Evolutionary conservation across 2,888 invertebrate species (phyloP).

Genomic region (Mesoligia furuncula): DNA sequence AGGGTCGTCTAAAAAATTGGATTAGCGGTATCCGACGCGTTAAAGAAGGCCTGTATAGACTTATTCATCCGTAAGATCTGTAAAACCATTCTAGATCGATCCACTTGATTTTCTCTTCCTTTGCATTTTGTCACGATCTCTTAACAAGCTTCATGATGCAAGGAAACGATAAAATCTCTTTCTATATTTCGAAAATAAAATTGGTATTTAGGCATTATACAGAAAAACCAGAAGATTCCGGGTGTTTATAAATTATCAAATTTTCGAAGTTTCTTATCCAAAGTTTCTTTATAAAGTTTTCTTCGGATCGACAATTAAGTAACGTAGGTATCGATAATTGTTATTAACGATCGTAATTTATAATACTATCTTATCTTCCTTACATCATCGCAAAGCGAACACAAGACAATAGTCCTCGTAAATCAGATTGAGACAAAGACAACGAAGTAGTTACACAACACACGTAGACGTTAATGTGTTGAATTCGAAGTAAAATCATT

Average conservation of each 20-base stretch:
- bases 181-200: neutral
- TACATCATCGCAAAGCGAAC: constrained; percentile 32
- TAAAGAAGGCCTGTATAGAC: constrained; percentile 16
- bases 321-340: constrained; percentile 7
- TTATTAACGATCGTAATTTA: neutral
- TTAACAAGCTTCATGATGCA: constrained; percentile 20
- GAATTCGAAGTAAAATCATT: constrained; percentile 30
- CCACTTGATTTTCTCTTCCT: constrained; percentile 31
- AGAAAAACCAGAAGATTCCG: neutral
- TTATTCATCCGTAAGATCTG: constrained; percentile 43
- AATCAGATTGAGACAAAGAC: constrained; percentile 42
- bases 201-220: neutral
- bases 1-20: constrained; percentile 6
- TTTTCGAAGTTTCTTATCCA: neutral
- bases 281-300: constrained; percentile 2
- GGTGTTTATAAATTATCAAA: neutral
- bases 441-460: constrained; percentile 4
- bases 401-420: constrained; percentile 46
- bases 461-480: constrained; percentile 30
- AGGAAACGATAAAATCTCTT: constrained; percentile 17
- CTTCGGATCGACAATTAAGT: neutral
- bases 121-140: constrained; percentile 27
- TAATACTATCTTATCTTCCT: neutral
- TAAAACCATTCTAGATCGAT: constrained; percentile 46
- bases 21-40: constrained; percentile 18